These are phyloP conservation scores for Alaudala cheleensis DNA, from an alignment of 2,113 vertebrate genomes.

Conservation along the genomic window DNA sequence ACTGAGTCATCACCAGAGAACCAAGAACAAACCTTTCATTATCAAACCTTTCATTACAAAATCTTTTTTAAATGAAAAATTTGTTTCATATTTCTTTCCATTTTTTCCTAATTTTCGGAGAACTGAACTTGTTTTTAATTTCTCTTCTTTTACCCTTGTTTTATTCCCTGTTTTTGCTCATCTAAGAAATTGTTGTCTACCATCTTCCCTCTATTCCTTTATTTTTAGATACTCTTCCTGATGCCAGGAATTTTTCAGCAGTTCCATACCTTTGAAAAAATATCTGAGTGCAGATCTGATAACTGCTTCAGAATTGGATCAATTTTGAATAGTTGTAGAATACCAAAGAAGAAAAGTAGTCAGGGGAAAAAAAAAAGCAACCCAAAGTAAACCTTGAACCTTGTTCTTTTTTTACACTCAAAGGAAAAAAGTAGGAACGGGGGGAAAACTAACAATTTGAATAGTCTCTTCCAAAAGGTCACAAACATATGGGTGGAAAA, in stretches of 20 bases:
- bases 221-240: background rate
- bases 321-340: background rate
- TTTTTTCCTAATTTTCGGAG: background rate
- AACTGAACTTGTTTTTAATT: background rate
- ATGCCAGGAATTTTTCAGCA: background rate
- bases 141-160: background rate
- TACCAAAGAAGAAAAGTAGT: background rate
- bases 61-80: background rate
- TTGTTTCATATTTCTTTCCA: fast-evolving
- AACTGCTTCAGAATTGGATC: background rate
- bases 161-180: background rate
- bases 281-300: background rate
- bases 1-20: background rate
- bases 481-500: background rate
- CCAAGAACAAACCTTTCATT: background rate
- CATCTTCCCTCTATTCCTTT: background rate
- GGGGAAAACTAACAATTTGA: too few species aligned
- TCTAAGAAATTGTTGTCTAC: background rate
- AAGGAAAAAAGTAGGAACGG: background rate
- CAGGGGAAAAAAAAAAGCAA: fast-evolving
- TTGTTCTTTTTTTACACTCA: background rate
- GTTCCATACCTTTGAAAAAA: background rate
- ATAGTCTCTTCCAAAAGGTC: constrained; percentile 34
- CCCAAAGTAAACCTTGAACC: background rate
- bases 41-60: background rate